phyloP scores from a whole-genome alignment of 2,113 vertebrate species.

The Nannospalax galili region DNA sequence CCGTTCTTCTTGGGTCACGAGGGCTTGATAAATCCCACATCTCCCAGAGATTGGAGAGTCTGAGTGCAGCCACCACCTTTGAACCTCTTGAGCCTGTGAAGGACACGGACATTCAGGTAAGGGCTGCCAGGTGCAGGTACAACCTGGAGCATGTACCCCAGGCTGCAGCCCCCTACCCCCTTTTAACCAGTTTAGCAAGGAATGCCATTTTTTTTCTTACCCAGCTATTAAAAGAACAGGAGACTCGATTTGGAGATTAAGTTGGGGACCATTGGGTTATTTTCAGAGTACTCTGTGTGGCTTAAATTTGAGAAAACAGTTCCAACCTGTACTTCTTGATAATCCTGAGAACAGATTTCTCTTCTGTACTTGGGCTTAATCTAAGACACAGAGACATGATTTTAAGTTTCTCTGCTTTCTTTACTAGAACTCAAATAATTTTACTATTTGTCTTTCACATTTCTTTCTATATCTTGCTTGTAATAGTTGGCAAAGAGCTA shows the following conservation, averaged over 20 bases:
- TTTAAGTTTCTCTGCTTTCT: conserved; percentile 48
- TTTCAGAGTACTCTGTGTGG: not conserved
- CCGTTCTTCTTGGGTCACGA: conserved; percentile 95
- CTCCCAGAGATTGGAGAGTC: conserved; percentile 95
- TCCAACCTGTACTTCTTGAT: conserved; percentile 30
- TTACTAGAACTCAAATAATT: conserved; percentile 51
- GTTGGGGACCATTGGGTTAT: not conserved
- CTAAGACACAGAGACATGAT: conserved; percentile 58
- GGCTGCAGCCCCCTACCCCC: not conserved
- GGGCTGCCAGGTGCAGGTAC: not conserved
- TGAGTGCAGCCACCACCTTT: conserved; percentile 98
- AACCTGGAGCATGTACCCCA: not conserved
- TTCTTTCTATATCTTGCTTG: conserved; percentile 66
- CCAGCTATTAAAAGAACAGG: not conserved
- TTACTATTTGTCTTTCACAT: conserved; percentile 52
- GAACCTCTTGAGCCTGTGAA: conserved; percentile 98
- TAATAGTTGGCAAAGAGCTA: conserved; percentile 58
- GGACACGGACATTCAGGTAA: conserved; percentile 99
- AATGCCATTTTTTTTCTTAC: conserved; percentile 12
- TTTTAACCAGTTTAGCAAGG: too few species aligned
- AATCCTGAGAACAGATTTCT: conserved; percentile 52
- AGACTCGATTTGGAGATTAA: not conserved
- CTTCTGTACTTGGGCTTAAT: conserved; percentile 58
- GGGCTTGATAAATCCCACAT: conserved; percentile 98
- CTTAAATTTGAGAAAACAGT: conserved; percentile 46